Conservation (phyloP, 2,797 vertebrate species). For the Enteromius afrohamiltoni region DNA sequence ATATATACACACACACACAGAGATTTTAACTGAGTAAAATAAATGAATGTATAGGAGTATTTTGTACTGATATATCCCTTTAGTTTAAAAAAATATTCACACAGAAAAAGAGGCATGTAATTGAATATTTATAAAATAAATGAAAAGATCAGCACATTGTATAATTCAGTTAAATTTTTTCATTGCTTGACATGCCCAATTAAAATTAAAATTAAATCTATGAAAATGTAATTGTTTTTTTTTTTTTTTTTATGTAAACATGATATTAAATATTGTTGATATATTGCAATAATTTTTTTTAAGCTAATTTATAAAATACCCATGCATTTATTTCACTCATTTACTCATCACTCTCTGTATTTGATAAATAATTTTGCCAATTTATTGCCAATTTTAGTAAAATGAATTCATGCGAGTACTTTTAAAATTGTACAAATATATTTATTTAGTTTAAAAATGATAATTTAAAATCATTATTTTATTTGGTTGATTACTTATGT, state of each 20-base stretch:
- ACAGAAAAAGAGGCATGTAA: too few species aligned
- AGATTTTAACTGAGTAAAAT: neutral
- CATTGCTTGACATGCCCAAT: too few species aligned
- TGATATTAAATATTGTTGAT: neutral
- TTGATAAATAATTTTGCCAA: neutral
- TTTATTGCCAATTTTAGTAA: neutral
- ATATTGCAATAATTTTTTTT: neutral
- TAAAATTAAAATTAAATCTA: too few species aligned
- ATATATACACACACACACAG: neutral
- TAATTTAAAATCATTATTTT: neutral
- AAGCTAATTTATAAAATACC: neutral
- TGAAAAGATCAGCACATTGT: too few species aligned
- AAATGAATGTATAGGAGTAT: neutral
- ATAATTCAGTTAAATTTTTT: too few species aligned
- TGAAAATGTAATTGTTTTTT: too few species aligned
- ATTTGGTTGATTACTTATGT: neutral
- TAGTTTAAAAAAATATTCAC: too few species aligned
- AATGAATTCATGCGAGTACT: neutral
- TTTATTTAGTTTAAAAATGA: too few species aligned
- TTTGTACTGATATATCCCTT: too few species aligned
- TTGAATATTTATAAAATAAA: too few species aligned
- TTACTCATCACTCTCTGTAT: neutral
- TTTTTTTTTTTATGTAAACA: neutral
- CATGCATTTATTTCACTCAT: neutral
- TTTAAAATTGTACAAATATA: neutral